Evolutionary conservation across 2,113 vertebrate genomes (phyloP).

Genomic region (Scortum barcoo): DNA sequence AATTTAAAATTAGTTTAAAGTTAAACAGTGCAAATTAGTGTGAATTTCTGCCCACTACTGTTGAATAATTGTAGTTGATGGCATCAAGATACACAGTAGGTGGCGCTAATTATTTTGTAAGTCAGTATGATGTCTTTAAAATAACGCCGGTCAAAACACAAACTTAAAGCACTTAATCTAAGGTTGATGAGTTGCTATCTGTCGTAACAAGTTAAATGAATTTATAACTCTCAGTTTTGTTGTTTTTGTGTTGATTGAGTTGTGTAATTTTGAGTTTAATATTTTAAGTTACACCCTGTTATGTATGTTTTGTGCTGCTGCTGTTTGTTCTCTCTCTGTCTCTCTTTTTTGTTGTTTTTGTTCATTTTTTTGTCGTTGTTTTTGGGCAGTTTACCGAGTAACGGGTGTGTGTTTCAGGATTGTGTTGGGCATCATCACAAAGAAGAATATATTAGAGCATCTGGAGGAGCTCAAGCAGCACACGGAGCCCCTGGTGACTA

Average conservation of each 20-base stretch:
- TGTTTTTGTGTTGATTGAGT: conserved; percentile 31
- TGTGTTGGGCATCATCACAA: conserved; percentile 99
- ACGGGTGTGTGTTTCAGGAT: conserved; percentile 99
- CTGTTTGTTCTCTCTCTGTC: conserved; percentile 57
- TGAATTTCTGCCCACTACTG: not conserved
- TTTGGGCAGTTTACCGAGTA: conserved; percentile 84
- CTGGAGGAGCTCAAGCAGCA: conserved; percentile 99
- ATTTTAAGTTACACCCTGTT: conserved; percentile 54
- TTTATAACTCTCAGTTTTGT: conserved; percentile 17
- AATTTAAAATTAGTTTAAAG: no score
- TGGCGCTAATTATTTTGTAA: no score
- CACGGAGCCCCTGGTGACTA: conserved; percentile 98
- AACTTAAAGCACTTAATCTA: no score
- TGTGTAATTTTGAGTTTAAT: conserved; percentile 23
- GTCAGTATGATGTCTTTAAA: no score
- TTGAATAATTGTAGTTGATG: not conserved
- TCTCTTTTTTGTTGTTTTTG: conserved; percentile 41
- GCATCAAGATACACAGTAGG: not conserved
- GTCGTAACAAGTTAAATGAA: not conserved
- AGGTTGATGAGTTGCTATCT: not conserved
- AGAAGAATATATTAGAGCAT: conserved; percentile 99
- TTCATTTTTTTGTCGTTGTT: conserved; percentile 73
- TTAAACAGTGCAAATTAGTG: not conserved
- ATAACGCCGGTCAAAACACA: not conserved
- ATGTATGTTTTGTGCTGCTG: conserved; percentile 66